Percentiles rank a stretch among this genome's conserved stretches.
Evolutionary conservation across 2,797 vertebrate genomes (phyloP).

Genomic region (Hydrocynus forskahlii): DNA sequence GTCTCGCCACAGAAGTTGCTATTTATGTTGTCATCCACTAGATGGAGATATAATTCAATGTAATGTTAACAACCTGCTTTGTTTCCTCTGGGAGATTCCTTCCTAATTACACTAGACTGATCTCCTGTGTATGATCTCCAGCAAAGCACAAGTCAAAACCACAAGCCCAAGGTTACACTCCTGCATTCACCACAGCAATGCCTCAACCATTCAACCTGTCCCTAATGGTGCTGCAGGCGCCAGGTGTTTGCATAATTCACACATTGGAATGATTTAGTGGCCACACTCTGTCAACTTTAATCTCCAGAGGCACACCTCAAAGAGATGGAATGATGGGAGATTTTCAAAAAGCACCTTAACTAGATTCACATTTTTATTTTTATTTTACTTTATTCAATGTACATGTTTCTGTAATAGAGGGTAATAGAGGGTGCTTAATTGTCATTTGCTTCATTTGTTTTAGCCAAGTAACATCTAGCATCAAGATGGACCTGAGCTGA

Average conservation of each 20-base stretch:
- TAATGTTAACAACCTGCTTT: constrained; percentile 31
- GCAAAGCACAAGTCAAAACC: not conserved
- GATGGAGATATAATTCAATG: constrained; percentile 76
- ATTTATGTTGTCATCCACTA: constrained; percentile 69
- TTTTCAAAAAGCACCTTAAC: not conserved
- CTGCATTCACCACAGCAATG: not conserved
- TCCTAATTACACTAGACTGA: not conserved
- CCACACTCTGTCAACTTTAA: not conserved
- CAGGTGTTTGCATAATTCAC: constrained; percentile 42
- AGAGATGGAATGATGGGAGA: not conserved
- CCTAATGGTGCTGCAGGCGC: constrained; percentile 25
- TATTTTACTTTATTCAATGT: too few species aligned
- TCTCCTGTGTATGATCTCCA: not conserved
- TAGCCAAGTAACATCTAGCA: not conserved
- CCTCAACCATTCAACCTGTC: constrained; percentile 35
- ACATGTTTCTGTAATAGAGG: too few species aligned
- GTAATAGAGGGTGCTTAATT: not conserved
- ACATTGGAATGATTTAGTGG: constrained; percentile 42
- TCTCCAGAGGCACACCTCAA: not conserved
- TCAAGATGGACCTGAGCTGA: not conserved
- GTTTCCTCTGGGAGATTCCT: not conserved
- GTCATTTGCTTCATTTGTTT: not conserved
- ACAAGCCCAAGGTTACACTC: not conserved
- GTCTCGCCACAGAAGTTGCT: constrained; percentile 41
- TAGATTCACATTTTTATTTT: not conserved